Conservation (phyloP, 2,797 vertebrate genomes). For the Coilia nasus region DNA sequence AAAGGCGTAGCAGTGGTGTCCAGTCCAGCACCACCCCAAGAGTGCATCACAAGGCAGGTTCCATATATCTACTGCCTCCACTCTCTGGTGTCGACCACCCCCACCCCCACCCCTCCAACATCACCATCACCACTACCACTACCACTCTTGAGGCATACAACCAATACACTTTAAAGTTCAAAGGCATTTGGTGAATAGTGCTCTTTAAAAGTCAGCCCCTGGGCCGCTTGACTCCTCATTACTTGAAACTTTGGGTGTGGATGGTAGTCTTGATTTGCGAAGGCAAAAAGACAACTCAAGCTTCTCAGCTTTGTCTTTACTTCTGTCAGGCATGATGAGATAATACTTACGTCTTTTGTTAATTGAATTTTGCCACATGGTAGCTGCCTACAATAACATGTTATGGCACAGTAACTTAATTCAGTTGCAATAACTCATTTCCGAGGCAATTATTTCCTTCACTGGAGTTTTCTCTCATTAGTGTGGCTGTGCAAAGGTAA, state of each 20-base stretch:
- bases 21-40: slow-evolving; percentile 21
- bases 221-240: background rate
- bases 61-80: background rate
- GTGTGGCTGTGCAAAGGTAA: background rate
- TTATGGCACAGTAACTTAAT: slow-evolving; percentile 4
- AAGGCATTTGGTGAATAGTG: background rate
- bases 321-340: background rate
- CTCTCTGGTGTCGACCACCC: too few relatives aligned
- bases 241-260: background rate
- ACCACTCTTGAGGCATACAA: too few relatives aligned
- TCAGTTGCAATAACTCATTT: background rate
- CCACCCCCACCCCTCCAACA: too few relatives aligned
- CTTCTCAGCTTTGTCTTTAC: background rate
- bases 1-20: background rate
- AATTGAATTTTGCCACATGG: slow-evolving; percentile 7
- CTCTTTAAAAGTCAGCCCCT: background rate
- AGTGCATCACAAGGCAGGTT: slow-evolving; percentile 34
- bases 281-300: background rate
- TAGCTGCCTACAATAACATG: background rate
- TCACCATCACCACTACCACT: too few relatives aligned
- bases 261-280: background rate
- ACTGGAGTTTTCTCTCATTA: slow-evolving; percentile 7
- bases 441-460: slow-evolving; percentile 3
- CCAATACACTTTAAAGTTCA: background rate
- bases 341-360: slow-evolving; percentile 2